Evolutionary conservation across 2,113 vertebrate species (phyloP), one percentile per base, ranked within the genome.

Genomic region (Bos taurus): DNA sequence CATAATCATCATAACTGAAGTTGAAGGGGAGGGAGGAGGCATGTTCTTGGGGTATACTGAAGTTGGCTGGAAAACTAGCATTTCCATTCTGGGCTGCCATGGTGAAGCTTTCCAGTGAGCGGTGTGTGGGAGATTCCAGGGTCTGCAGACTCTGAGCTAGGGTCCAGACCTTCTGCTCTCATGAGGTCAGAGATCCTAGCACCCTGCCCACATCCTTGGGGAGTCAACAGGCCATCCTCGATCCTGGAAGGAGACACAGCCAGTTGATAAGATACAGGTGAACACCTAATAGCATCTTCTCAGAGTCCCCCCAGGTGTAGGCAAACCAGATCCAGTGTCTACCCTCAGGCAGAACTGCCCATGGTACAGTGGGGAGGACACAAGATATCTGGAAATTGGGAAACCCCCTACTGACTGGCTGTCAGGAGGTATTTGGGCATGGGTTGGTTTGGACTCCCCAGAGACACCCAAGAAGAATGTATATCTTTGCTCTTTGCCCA

Each of bases 1-100:
- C 99, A 0, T 99, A 99, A 91, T 99, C 99, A 0, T 99, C 98
- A 48, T 99, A 99, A 94, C 95, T 99, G 95, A 99, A 99, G 89
- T 99, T 98, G 95, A 99, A 99, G 7, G 99, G 98, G 43, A 99
- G 97, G 48, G 98, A 92, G 64, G 98, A 97, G 50, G 98, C 98
- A 4, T 54, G 95, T 84, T 97, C 98, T 54, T 98, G 95, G 0
- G 98, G 98, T 30, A 78, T 89, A 85, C 95, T 98, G 84, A 99
- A 98, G 94, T 98, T 98, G 17, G 98, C 97, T 28, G 98, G 98
- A 25, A 99, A 95, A 15, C 95, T 99, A 3, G 78, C 28, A 0
- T 98, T 98, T 56, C 82, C 43, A 28, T 86, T 64, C 46, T 94
- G 96, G 59, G 98, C 92, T n/a, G 97, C 98, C 98, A 98, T 99